These are phyloP conservation scores for Hymenopus coronatus DNA, from an alignment of 2,888 invertebrate genomes.

Conservation along the genomic window DNA sequence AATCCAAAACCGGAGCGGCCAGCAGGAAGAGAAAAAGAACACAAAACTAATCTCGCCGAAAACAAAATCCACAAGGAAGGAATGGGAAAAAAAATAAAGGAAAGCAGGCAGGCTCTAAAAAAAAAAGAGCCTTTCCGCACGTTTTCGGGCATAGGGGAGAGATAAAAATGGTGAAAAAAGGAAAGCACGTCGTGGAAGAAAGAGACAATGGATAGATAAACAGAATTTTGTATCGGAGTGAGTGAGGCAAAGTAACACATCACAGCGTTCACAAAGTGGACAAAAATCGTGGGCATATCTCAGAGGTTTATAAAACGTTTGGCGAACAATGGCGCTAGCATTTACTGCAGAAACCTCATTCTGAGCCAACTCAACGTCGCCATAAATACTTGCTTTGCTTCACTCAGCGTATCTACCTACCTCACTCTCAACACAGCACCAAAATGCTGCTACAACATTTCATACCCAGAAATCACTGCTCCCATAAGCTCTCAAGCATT, in stretches of 20 bases:
- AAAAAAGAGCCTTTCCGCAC: neutral
- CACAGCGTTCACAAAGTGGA: neutral
- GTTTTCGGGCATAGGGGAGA: neutral
- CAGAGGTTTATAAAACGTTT: slow-evolving; percentile 7
- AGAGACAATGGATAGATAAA: neutral
- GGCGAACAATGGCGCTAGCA: neutral
- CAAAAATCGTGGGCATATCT: slow-evolving; percentile 16
- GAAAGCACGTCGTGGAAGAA: neutral
- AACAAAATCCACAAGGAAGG: slow-evolving; percentile 17
- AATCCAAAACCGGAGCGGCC: neutral
- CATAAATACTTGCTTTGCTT: neutral
- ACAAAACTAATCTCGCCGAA: slow-evolving; percentile 23
- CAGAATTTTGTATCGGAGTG: neutral
- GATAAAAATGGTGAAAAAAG: neutral
- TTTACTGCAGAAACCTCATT: neutral
- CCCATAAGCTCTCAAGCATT: no score
- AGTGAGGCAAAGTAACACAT: neutral
- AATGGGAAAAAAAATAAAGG: neutral
- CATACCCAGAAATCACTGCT: no score
- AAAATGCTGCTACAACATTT: no score
- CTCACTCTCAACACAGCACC: no score
- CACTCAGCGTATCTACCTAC: neutral
- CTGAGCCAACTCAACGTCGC: neutral
- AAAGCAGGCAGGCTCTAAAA: neutral
- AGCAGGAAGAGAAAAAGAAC: neutral